Percentiles rank a stretch among this genome's conserved stretches.
These are phyloP conservation scores for Mya arenaria DNA, from an alignment of 1,140 invertebrate species.

Conservation along the genomic window DNA sequence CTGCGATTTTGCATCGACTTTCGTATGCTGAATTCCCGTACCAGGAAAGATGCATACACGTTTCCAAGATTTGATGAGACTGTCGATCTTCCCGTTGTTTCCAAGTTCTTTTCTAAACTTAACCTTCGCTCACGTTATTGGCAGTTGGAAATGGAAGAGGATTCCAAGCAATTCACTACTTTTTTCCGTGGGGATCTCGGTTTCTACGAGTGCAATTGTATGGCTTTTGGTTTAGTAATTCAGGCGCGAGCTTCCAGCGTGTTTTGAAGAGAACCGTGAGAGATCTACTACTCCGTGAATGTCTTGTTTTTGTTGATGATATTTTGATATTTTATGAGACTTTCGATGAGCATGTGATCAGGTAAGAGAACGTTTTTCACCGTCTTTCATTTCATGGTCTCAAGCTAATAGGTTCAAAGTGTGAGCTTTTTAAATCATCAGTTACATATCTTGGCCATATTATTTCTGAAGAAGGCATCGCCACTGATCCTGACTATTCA, in stretches of 20 bases:
- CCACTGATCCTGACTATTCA: not conserved
- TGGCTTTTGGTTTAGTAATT: conserved; percentile 56
- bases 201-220: conserved; percentile 25
- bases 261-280: conserved; percentile 48
- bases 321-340: conserved; percentile 1
- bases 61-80: not conserved
- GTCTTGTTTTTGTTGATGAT: conserved; percentile 13
- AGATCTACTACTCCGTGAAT: conserved; percentile 17
- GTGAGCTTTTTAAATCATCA: not conserved
- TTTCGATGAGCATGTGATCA: not conserved
- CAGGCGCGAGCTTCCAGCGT: conserved; percentile 50
- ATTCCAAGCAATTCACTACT: conserved; percentile 20
- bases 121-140: conserved; percentile 78
- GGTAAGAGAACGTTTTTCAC: not conserved
- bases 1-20: conserved; percentile 36
- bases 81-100: not conserved
- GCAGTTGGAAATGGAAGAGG: conserved; percentile 71
- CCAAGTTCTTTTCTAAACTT: conserved; percentile 58
- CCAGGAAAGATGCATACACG: conserved; percentile 30
- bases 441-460: not conserved
- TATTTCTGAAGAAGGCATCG: not conserved
- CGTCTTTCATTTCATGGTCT: not conserved
- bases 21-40: conserved; percentile 9
- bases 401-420: conserved; percentile 7
- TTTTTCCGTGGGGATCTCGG: conserved; percentile 35